A percentile compares a stretch with the other conserved stretches of the same genome.
phyloP scores from a whole-genome alignment of 2,113 vertebrate species.

The Oryzias celebensis region DNA sequence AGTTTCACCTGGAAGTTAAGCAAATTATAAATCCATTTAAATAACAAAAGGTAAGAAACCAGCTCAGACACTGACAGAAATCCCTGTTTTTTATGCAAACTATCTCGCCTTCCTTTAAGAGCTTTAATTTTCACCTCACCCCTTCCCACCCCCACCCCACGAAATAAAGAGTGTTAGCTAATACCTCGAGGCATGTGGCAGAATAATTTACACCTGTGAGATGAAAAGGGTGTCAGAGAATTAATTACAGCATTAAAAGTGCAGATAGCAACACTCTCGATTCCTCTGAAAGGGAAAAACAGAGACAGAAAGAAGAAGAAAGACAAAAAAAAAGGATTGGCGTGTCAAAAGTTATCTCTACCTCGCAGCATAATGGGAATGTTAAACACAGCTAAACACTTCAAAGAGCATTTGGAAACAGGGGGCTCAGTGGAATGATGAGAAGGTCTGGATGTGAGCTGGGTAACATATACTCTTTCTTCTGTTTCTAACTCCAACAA shows the following conservation, averaged over 20 bases:
- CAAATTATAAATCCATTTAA: conserved; percentile 12
- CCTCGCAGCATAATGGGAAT: conserved; percentile 55
- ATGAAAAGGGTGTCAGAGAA: conserved; percentile 64
- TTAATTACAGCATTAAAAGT: conserved; percentile 66
- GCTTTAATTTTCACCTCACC: conserved; percentile 61
- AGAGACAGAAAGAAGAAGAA: conserved; percentile 24
- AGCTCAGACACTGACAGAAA: conserved; percentile 12
- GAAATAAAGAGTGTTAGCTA: conserved; percentile 54
- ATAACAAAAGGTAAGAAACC: conserved; percentile 17
- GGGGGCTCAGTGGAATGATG: conserved; percentile 30
- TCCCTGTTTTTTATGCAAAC: conserved; percentile 26
- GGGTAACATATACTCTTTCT: conserved; percentile 15
- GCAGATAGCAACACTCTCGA: conserved; percentile 58
- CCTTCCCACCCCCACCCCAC: conserved; percentile 19
- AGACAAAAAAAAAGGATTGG: conserved; percentile 24
- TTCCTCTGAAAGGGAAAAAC: conserved; percentile 47
- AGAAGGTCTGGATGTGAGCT: conserved; percentile 27
- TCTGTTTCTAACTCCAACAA: conserved; percentile 25
- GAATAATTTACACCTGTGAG: conserved; percentile 58
- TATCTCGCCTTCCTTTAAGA: conserved; percentile 24
- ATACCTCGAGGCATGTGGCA: conserved; percentile 54
- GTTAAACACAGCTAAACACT: conserved; percentile 66
- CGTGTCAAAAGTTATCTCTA: conserved; percentile 62
- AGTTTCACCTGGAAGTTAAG: conserved; percentile 5
- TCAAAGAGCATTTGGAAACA: conserved; percentile 48